phyloP scores from a whole-genome alignment of 1,140 invertebrate species.

The Formica selysi region DNA sequence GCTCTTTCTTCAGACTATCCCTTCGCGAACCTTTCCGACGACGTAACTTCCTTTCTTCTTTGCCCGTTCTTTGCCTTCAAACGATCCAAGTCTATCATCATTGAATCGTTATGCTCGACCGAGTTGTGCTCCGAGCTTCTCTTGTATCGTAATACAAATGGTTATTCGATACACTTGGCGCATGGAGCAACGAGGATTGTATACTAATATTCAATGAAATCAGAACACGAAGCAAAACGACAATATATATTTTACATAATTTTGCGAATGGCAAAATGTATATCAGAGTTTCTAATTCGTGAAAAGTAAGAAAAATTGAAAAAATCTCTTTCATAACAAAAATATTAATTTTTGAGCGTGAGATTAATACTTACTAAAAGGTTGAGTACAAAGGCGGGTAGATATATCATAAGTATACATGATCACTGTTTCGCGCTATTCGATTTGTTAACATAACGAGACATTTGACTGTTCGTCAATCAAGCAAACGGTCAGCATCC shows the following conservation, averaged over 20 bases:
- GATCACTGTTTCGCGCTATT: slow-evolving; percentile 6
- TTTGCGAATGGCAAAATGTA: background rate
- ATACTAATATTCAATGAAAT: slow-evolving; percentile 12
- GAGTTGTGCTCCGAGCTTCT: background rate
- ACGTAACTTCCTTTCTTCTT: slow-evolving; percentile 17
- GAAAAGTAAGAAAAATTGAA: background rate
- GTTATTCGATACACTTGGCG: background rate
- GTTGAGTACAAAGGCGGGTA: background rate
- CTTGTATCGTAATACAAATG: slow-evolving; percentile 27
- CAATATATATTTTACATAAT: background rate
- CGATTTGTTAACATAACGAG: slow-evolving; percentile 34
- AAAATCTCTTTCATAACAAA: background rate
- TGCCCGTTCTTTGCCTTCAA: slow-evolving; percentile 15
- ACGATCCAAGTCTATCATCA: slow-evolving; percentile 17
- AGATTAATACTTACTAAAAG: background rate
- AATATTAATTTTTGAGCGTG: background rate
- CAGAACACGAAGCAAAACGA: background rate
- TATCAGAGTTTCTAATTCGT: background rate
- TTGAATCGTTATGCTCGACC: slow-evolving; percentile 36
- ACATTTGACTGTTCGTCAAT: slow-evolving; percentile 32
- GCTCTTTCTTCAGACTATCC: slow-evolving; percentile 69
- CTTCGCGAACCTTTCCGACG: slow-evolving; percentile 25
- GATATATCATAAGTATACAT: background rate
- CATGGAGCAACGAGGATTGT: background rate
- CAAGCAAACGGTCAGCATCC: slow-evolving; percentile 1